Evolutionary conservation across 1,140 invertebrate species (phyloP).

Genomic region (Drosophila serrata): DNA sequence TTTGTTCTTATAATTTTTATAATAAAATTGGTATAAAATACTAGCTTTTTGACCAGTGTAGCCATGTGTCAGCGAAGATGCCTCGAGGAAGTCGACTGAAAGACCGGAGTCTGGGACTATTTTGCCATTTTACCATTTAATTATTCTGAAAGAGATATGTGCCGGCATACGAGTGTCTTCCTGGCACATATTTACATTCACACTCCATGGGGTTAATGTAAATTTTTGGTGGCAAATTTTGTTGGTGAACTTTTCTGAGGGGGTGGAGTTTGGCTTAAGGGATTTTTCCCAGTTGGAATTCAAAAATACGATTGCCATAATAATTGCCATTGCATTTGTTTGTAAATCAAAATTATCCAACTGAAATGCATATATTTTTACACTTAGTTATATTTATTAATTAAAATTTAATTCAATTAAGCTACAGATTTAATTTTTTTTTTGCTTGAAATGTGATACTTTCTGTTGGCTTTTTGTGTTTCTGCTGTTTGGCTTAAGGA

Average conservation of each 20-base stretch:
- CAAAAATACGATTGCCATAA: conserved; percentile 3
- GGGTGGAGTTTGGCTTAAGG: conserved; percentile 13
- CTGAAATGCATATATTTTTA: neutral
- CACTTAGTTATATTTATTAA: neutral
- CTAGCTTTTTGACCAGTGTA: neutral
- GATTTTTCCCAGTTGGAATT: conserved; percentile 33
- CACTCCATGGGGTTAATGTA: conserved; percentile 51
- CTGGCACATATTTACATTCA: conserved; percentile 31
- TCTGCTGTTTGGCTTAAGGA: neutral
- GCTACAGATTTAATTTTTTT: no score
- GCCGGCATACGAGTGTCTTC: neutral
- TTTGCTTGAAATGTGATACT: neutral
- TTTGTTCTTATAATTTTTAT: neutral
- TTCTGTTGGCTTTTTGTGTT: neutral
- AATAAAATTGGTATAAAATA: neutral
- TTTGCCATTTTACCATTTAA: conserved; percentile 51
- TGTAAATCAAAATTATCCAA: conserved; percentile 13
- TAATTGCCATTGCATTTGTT: conserved; percentile 13
- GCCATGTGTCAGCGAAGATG: conserved; percentile 18
- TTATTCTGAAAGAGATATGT: conserved; percentile 43
- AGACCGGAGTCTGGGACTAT: conserved; percentile 21
- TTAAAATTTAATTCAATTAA: neutral
- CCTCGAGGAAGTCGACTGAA: conserved; percentile 23
- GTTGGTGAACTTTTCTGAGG: conserved; percentile 15
- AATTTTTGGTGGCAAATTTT: conserved; percentile 44